Percentiles rank a stretch among this genome's conserved stretches.
Conservation (phyloP, 2,797 vertebrate genomes). For the Delichon dasypus region DNA sequence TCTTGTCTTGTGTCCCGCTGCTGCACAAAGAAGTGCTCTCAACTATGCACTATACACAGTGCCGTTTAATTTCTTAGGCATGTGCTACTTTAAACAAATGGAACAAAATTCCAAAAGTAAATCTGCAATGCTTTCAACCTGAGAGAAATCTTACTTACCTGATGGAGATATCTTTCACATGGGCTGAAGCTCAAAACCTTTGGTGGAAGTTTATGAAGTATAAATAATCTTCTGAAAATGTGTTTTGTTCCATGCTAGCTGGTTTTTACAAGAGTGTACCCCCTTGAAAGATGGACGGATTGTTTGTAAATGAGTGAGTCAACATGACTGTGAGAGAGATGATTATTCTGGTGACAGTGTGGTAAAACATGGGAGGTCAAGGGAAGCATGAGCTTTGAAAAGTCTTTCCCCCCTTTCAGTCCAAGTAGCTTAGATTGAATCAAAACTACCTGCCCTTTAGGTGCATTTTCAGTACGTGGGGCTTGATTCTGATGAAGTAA, state of each 20-base stretch:
- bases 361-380: background rate
- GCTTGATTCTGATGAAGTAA: background rate
- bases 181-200: background rate
- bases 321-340: background rate
- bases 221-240: background rate
- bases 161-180: background rate
- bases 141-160: background rate
- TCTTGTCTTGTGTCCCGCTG: background rate
- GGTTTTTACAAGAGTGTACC: background rate
- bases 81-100: background rate
- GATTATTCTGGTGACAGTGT: background rate
- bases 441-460: background rate
- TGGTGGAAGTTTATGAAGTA: background rate
- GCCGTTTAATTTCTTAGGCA: background rate
- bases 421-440: background rate
- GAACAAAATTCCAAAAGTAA: background rate
- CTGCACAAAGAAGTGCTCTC: background rate
- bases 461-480: background rate
- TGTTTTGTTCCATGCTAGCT: background rate
- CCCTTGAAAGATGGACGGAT: background rate
- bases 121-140: background rate
- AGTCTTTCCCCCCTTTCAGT: background rate
- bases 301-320: background rate
- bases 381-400: background rate
- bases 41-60: accelerated